A percentile compares a stretch with the other conserved stretches of the same genome.
These are phyloP conservation scores for Loripinus fragilis DNA, from an alignment of 2,888 invertebrate species.

Conservation along the genomic window DNA sequence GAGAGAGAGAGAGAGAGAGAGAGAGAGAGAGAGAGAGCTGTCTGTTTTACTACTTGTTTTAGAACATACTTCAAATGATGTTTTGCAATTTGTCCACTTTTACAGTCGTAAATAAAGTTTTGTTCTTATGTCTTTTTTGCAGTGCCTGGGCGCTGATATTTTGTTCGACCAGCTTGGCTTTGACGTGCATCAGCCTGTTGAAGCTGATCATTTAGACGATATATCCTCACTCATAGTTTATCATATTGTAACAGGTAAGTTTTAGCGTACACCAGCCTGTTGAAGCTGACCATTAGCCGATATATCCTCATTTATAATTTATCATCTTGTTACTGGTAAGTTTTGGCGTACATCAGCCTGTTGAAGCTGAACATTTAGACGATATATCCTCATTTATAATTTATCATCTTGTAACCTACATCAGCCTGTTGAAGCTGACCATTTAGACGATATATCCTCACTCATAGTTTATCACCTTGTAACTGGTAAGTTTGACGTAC, in stretches of 20 bases:
- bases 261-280: slow-evolving; percentile 37
- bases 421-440: slow-evolving; percentile 26
- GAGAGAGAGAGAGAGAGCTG: too few species aligned
- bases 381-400: slow-evolving; percentile 59
- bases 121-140: slow-evolving; percentile 21
- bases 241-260: slow-evolving; percentile 58
- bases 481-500: slow-evolving; percentile 51
- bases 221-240: slow-evolving; percentile 62
- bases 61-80: too few species aligned
- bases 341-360: slow-evolving; percentile 32
- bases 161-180: slow-evolving; percentile 54
- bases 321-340: slow-evolving; percentile 52
- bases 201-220: slow-evolving; percentile 39
- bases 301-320: slow-evolving; percentile 60
- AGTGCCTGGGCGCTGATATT: slow-evolving; percentile 60
- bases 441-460: slow-evolving; percentile 53
- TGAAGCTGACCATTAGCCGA: slow-evolving; percentile 40
- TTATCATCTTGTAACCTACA: slow-evolving; percentile 53
- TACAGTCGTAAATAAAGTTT: too few species aligned
- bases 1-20: too few species aligned
- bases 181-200: slow-evolving; percentile 38
- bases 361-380: slow-evolving; percentile 42
- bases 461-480: slow-evolving; percentile 62
- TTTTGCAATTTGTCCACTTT: too few species aligned
- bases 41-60: too few species aligned